Base-by-base conservation (phyloP, 2,113 vertebrate genomes). In the Ctenodactylus gundi region DNA sequence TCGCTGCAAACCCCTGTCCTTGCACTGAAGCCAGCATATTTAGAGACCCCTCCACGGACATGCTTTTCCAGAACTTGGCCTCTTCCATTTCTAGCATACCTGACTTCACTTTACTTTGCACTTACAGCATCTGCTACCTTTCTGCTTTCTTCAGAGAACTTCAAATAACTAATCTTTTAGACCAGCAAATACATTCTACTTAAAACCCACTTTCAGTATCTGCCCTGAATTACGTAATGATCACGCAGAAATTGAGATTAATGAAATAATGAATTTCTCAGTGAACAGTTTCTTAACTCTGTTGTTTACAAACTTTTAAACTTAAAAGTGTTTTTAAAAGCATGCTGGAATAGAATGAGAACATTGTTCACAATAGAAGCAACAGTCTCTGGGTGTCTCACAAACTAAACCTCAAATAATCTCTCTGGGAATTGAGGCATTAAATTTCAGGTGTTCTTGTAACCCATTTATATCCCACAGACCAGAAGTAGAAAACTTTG, bases 21-120 rank as follows among this genome's bases (percentile, higher is more conserved):
- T 29, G 6, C 41, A 68, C 21, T 78, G 51, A 90, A 8, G 68
- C 5, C 11, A 18, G 2, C 49, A 3, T 58, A 44, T 58, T 58
- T 12, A 23, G 0, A 14, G 13, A 17, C 7, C 1, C 3, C 6
- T 7, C 17, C 4, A 70, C 4, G 3, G n/a, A 2, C 23, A 21
- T 91, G 4, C 1, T 9, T 53, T n/a, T 23, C 36, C 36, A 88
- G 41, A 39, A n/a, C 17, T 31, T 41, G 11, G 41, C 18, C 18
- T 67, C 20, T 31, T 23, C 55, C 11, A 1, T 25, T 51, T 9
- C 11, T 84, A 72, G 49, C 29, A 20, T 9, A 31, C 13, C 39
- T 53, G 41, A 36, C 9, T 57, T 53, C 3, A 3, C 8, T 57
- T 58, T 82, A 58, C 6, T 68, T n/a, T 41, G 18, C 6, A 41